Base-by-base conservation (phyloP, 1,140 invertebrate genomes). In the Zaprionus inermis region DNA sequence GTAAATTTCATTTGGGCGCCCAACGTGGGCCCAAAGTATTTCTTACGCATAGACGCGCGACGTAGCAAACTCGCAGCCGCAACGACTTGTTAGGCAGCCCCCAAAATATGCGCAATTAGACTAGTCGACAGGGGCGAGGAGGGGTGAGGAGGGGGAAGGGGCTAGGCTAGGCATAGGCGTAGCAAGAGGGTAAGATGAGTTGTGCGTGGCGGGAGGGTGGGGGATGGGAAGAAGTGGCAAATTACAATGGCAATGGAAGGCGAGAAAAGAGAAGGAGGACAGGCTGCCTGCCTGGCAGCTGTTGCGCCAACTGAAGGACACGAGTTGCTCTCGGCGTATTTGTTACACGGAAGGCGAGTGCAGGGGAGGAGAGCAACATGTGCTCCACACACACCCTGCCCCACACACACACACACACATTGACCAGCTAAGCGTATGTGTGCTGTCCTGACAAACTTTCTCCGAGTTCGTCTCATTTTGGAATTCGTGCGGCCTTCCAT, bases 1-100 rank as follows among this genome's bases (percentile, higher is more conserved):
- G 83, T 86, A 86, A 86, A 86, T 88, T 86, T 88, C 79, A 83
- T 88, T 86, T 79, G 46, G 38, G 63, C 68, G 44, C 61, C 63
- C 68, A 44, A 44, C 38, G 38, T 16, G 38, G n/a, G n/a, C n/a
- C n/a, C n/a, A 41, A 52, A 58, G 58, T 46, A 22, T 44, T 44
- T 5, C n/a, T 38, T 22, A 67, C 4, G 20, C 24, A 4, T 2
- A 55, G 44, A 12, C 66, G 24, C 60, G 34, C 63, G 72, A 70
- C 55, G 36, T 44, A 46, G 60, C 44, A 54, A 64, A 75, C 36
- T 70, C 44, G 36, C 61, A 34, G 71, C 61, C 64, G 65, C 79
- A 73, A 79, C 69, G 61, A 58, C 73, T 76, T 76, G 73, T 72
- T 72, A 72, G 68, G 64, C 69, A 71, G 65, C 22, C 60, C 66